Base-by-base conservation (phyloP, 2,797 vertebrate species). In the Chanos chanos region DNA sequence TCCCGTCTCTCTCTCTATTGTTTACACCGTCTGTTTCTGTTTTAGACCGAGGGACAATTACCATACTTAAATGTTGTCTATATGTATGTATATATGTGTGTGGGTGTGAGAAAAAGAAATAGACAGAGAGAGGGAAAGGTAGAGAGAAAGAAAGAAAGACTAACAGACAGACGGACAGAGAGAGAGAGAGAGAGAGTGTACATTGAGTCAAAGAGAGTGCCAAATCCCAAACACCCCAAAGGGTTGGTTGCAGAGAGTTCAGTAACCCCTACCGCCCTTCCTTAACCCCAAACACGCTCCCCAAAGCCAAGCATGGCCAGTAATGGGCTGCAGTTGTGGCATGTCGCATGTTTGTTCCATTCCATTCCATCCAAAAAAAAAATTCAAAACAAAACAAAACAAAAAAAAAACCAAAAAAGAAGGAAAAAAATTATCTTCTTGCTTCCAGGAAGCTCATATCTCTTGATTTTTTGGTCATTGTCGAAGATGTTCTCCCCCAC, bases 241-340 rank as follows among this genome's bases (percentile, higher is more conserved):
- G 40, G 52, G 6, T 37, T 48, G 39, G 69, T 43, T 37, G 33
- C 16, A 25, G 30, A 47, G 54, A 48, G 66, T 68, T 66, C 61
- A 56, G 51, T 40, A 68, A 63, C 45, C 27, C 31, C 66, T 30
- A 30, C 55, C 54, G 45, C 79, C 66, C 73, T 66, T 63, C 25
- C 22, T 61, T 60, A 72, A 70, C 68, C 36, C 64, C 50, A 70
- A 79, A 77, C 75, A 75, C 60, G 61, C 61, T 64, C 56, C 67
- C 52, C 34, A 61, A n/a, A 64, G 64, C 65, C 68, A 74, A 73
- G 69, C 69, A 49, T 71, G 56, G 72, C 34, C 52, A 18, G 39
- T 71, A 74, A 74, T 73, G 51, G 24, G 36, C 59, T 70, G 72
- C 70, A 77, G 77, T 71, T 78, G 71, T 61, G 60, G 68, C 65